phyloP scores from a whole-genome alignment of 2,888 invertebrate species.

The Eustalomyia histrio region DNA sequence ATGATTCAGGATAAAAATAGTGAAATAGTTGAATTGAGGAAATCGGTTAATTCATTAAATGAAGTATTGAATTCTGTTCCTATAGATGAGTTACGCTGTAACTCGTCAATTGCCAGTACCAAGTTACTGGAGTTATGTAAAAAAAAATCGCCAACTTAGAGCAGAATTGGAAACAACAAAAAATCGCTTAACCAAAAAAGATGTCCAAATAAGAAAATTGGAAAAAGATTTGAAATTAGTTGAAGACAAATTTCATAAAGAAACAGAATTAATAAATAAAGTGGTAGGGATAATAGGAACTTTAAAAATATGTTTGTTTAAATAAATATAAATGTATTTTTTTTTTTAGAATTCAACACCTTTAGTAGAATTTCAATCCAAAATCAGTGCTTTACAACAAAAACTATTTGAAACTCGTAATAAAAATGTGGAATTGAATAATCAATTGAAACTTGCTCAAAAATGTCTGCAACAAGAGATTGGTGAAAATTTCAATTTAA shows the following conservation, averaged over 20 bases:
- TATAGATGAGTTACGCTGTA: conserved; percentile 74
- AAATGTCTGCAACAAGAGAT: conserved; percentile 88
- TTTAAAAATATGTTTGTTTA: conserved; percentile 5
- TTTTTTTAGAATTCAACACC: conserved; percentile 60
- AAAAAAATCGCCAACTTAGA: conserved; percentile 75
- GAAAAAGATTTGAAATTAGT: conserved; percentile 68
- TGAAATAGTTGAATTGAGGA: conserved; percentile 74
- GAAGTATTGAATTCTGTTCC: conserved; percentile 76
- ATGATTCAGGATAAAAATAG: conserved; percentile 72
- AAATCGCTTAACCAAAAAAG: conserved; percentile 71
- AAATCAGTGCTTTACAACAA: conserved; percentile 79
- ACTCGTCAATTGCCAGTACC: conserved; percentile 73
- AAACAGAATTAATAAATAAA: conserved; percentile 59
- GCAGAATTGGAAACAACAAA: conserved; percentile 74
- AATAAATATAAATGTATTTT: not conserved
- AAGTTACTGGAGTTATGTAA: conserved; percentile 77
- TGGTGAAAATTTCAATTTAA: conserved; percentile 85
- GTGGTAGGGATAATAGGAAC: conserved; percentile 29
- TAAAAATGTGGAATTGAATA: conserved; percentile 84
- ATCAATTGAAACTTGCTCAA: conserved; percentile 86
- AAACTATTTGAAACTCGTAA: conserved; percentile 87
- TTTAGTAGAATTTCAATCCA: conserved; percentile 81
- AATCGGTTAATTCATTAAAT: conserved; percentile 74
- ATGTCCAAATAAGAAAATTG: conserved; percentile 69
- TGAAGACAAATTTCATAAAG: conserved; percentile 66